phyloP scores from a whole-genome alignment of 30 jellyfish, hydroid and myxozoan genomes.

The Hydra vulgaris region DNA sequence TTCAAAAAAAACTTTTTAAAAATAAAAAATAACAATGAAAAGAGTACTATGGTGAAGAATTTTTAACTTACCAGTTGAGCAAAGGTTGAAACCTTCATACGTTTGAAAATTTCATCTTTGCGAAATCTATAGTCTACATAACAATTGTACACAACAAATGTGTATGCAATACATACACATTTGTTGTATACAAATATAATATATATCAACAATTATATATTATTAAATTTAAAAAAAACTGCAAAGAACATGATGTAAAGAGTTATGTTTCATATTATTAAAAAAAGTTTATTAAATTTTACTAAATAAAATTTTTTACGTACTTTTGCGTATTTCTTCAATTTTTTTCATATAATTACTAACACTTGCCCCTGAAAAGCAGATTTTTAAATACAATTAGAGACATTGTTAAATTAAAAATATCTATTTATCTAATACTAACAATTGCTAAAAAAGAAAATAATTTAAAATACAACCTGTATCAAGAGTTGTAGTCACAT shows the following conservation, averaged over 20 bases:
- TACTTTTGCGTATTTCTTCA: constrained; percentile 87
- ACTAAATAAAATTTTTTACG: background rate
- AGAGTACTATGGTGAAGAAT: background rate
- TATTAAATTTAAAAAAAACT: background rate
- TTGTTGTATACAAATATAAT: background rate
- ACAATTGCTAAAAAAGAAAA: background rate
- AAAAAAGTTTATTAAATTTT: background rate
- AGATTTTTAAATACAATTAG: background rate
- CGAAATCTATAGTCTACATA: constrained; percentile 68
- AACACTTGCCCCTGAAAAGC: constrained; percentile 65
- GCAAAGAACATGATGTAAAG: background rate
- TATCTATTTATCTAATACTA: background rate
- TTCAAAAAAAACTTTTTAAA: background rate
- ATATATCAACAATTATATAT: background rate
- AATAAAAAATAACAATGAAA: background rate
- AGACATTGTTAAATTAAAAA: background rate
- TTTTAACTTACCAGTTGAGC: constrained; percentile 86
- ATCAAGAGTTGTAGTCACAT: constrained; percentile 58
- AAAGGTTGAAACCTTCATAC: constrained; percentile 89
- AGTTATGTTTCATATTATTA: too few relatives aligned
- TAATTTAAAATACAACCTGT: constrained; percentile 44
- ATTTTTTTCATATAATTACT: constrained; percentile 63
- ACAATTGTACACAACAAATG: background rate
- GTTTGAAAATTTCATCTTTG: constrained; percentile 86
- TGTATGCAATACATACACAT: background rate